Evolutionary conservation across 2,113 vertebrate species (phyloP).

Genomic region (Thinocorus orbignyianus): DNA sequence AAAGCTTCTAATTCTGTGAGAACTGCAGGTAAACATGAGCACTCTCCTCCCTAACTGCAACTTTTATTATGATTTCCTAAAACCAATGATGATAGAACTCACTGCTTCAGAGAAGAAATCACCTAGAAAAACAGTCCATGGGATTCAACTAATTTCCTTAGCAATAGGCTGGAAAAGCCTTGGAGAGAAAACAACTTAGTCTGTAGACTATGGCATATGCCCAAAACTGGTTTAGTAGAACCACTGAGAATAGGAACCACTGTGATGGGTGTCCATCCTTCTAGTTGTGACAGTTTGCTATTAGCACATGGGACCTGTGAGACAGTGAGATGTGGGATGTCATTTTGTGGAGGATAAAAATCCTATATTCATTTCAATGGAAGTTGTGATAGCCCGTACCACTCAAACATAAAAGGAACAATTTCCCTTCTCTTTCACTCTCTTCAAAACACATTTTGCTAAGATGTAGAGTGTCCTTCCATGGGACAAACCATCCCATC

Average conservation of each 20-base stretch:
- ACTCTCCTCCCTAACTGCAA: background rate
- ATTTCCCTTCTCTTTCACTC: background rate
- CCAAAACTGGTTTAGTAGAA: background rate
- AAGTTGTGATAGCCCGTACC: background rate
- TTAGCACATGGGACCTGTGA: background rate
- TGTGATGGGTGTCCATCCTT: background rate
- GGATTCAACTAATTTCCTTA: rapidly evolving
- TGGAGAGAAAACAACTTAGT: background rate
- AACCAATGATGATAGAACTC: background rate
- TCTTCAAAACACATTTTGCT: background rate
- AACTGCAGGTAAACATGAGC: background rate
- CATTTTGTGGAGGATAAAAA: background rate
- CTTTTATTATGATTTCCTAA: background rate
- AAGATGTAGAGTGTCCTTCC: background rate
- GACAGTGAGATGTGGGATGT: background rate
- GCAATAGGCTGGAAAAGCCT: background rate
- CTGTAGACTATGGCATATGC: background rate
- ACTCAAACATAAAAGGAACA: background rate
- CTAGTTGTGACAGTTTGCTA: background rate
- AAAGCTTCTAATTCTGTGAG: background rate
- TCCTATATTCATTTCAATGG: background rate
- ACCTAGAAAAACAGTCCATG: background rate
- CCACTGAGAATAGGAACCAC: rapidly evolving
- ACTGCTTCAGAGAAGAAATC: background rate
- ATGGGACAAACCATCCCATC: background rate